Percentiles rank a stretch among this genome's conserved stretches.
Conservation (phyloP, 2,888 invertebrate species). For the Pandemis corylana region DNA sequence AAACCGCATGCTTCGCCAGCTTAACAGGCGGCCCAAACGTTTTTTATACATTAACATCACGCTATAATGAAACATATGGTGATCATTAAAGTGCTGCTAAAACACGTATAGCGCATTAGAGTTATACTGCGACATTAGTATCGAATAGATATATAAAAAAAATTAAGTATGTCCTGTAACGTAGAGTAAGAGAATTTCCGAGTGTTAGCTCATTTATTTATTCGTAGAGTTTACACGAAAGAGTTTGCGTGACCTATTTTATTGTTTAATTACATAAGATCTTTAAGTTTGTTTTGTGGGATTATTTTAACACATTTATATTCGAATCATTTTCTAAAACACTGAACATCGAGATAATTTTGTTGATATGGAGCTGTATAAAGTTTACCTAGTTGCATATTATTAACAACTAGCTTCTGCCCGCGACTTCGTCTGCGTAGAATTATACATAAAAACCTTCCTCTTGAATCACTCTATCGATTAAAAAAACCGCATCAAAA, state of each 20-base stretch:
- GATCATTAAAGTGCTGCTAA: constrained; percentile 57
- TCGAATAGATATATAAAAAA: not conserved
- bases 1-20: constrained; percentile 60
- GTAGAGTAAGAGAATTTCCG: not conserved
- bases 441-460: too few relatives aligned
- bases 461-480: too few relatives aligned
- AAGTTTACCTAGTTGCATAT: constrained; percentile 2
- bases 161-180: not conserved
- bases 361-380: not conserved
- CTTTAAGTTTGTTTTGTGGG: not conserved
- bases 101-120: constrained; percentile 58
- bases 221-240: not conserved
- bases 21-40: constrained; percentile 50
- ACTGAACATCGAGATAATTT: not conserved
- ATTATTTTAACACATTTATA: not conserved
- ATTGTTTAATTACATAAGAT: too few relatives aligned
- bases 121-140: constrained; percentile 39
- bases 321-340: not conserved
- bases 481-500: too few relatives aligned
- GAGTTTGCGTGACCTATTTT: not conserved
- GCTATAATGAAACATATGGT: constrained; percentile 62
- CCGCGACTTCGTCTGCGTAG: too few relatives aligned
- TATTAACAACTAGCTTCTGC: too few relatives aligned
- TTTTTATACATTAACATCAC: constrained; percentile 61
- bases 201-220: not conserved